phyloP scores from a whole-genome alignment of 2,888 invertebrate genomes.

The Stenchaetothrips biformis region DNA sequence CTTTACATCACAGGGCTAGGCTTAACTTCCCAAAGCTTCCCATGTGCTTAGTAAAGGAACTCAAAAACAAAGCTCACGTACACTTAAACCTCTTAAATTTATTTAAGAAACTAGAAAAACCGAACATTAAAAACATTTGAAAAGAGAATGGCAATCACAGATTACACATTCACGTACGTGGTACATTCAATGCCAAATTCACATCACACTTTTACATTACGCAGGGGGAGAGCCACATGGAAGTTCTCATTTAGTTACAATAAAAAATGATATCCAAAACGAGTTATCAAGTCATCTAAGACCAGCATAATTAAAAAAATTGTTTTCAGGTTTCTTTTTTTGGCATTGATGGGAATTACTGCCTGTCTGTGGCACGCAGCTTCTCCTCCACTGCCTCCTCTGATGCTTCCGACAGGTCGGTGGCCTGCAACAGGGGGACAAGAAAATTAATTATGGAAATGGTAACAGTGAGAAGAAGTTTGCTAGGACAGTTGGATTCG shows the following conservation, averaged over 20 bases:
- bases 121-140: conserved; percentile 16
- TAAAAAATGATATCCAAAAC: conserved; percentile 22
- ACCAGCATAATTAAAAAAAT: conserved; percentile 9
- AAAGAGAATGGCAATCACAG: conserved; percentile 17
- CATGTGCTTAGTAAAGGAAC: conserved; percentile 14
- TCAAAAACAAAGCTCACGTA: conserved; percentile 14
- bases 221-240: conserved; percentile 1
- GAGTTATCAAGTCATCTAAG: conserved; percentile 21
- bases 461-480: background rate
- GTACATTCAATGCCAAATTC: background rate
- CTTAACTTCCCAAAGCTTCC: background rate
- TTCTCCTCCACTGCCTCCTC: conserved; percentile 92
- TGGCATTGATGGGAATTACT: conserved; percentile 49
- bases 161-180: conserved; percentile 4
- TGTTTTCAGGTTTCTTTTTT: conserved; percentile 19
- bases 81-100: conserved; percentile 20
- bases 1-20: background rate
- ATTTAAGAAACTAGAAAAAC: conserved; percentile 25
- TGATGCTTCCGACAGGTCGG: conserved; percentile 89
- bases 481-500: background rate
- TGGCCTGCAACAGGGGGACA: conserved; percentile 57
- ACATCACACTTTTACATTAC: conserved; percentile 11
- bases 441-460: background rate
- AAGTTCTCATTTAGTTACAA: conserved; percentile 7
- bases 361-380: conserved; percentile 89